Evolutionary conservation across 2,888 invertebrate genomes (phyloP), one percentile per base, ranked within the genome.

Genomic region (Cerastis rubricosa): DNA sequence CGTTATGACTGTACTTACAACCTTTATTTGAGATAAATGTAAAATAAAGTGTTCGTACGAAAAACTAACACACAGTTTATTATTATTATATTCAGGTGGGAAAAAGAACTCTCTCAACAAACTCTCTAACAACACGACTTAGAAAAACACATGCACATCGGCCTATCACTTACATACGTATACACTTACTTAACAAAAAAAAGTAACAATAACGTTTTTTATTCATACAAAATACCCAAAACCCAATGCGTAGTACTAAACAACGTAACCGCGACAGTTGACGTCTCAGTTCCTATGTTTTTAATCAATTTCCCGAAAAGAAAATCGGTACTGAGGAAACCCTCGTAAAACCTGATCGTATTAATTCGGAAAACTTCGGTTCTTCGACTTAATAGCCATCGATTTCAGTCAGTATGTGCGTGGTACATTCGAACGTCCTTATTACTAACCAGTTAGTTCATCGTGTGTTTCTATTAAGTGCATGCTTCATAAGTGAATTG

Each of bases 271-370:
- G 40, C 64, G 83, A 82, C 85, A 73, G 65, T 82, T 85, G 61
- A 83, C 72, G 70, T 82, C 70, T 68, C 61, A 74, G 47, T 74
- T 83, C 49, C 49, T 66, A 74, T 74, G 73, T 85, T 85, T 83
- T 71, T 78, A 83, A 83, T 85, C 78, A 83, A 83, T 83, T 78
- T 74, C 45, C 59, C 43, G 59, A 76, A 64, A 45, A 70, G 64
- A 25, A 71, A 70, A 57, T 76, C 29, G 64, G 66, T 69, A 54
- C 57, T 76, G 19, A 29, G 43, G 68, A 43, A 43, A 72, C 69
- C 73, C 71, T 85, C 84, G 71, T 78, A 85, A 85, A 83, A 66
- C 71, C 71, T n/a, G 79, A 74, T 74, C 79, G 83, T 78, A 85
- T 79, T 84, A 79, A 79, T 84, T 79, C 74, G 71, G 79, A 73